Percentiles rank a stretch among this genome's conserved stretches.
These are phyloP conservation scores for Holacanthella duospinosa DNA, from an alignment of 2,888 invertebrate genomes.

Conservation along the genomic window DNA sequence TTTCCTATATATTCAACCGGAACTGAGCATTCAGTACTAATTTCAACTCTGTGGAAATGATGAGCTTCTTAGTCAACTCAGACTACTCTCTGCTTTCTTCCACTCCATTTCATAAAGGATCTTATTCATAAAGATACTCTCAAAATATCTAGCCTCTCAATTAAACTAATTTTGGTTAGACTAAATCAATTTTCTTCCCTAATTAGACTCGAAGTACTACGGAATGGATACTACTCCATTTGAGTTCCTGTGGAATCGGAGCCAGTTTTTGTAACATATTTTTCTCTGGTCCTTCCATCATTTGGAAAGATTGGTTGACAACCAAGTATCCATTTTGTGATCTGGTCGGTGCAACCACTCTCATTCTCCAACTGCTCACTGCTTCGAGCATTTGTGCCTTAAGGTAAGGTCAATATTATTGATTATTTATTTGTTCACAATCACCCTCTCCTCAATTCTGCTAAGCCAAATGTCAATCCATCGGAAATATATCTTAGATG, in stretches of 20 bases:
- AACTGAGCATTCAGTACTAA: no score
- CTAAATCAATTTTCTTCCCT: slow-evolving; percentile 11
- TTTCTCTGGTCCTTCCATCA: slow-evolving; percentile 35
- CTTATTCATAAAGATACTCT: neutral
- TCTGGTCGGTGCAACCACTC: slow-evolving; percentile 28
- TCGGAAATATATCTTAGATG: no score
- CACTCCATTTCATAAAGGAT: neutral
- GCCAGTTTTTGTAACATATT: slow-evolving; percentile 32
- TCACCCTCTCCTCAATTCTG: no score
- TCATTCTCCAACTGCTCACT: slow-evolving; percentile 30
- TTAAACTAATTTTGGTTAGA: no score
- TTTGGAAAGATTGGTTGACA: slow-evolving; percentile 18
- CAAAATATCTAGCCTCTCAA: neutral
- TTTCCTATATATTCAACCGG: no score
- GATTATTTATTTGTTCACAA: no score
- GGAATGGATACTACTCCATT: slow-evolving; percentile 37
- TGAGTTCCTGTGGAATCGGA: slow-evolving; percentile 36
- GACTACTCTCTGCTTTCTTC: neutral
- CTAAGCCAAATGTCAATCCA: no score
- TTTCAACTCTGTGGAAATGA: no score
- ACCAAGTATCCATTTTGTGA: slow-evolving; percentile 31
- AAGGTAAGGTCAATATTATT: no score
- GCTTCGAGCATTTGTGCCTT: slow-evolving; percentile 37
- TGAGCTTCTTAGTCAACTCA: no score
- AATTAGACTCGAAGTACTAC: slow-evolving; percentile 36